These are phyloP conservation scores for Zoanthus sociatus DNA, from an alignment of 92 coral and sea anemone genomes.

Conservation along the genomic window DNA sequence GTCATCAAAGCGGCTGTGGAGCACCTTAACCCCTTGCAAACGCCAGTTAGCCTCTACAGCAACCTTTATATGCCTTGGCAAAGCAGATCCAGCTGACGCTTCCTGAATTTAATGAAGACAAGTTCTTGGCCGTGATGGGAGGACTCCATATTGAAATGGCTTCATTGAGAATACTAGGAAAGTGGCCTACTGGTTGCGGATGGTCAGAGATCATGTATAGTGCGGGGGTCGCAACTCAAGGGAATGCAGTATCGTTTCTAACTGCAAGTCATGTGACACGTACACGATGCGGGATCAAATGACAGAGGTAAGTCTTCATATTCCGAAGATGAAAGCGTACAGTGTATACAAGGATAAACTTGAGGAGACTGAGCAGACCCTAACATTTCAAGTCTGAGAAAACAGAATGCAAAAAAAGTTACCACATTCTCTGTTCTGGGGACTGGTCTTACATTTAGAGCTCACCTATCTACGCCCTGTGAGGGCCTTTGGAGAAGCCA, in stretches of 20 bases:
- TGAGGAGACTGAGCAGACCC: constrained; percentile 31
- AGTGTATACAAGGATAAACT: constrained; percentile 15
- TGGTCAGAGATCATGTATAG: constrained; percentile 55
- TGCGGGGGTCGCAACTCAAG: constrained; percentile 64
- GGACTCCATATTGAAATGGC: constrained; percentile 58
- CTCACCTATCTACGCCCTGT: constrained; percentile 55
- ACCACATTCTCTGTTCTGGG: constrained; percentile 59
- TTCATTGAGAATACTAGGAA: constrained; percentile 51
- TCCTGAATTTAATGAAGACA: constrained; percentile 60
- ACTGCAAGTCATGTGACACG: constrained; percentile 32
- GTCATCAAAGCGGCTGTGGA: constrained; percentile 35
- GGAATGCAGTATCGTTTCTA: constrained; percentile 33
- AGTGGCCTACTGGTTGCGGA: constrained; percentile 53
- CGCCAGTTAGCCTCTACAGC: constrained; percentile 54
- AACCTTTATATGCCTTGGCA: constrained; percentile 59
- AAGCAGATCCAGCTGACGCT: constrained; percentile 62
- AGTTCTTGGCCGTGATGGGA: constrained; percentile 41
- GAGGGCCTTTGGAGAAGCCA: constrained; percentile 71
- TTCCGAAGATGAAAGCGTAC: constrained; percentile 46
- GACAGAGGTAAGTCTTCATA: constrained; percentile 44
- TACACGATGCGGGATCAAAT: constrained; percentile 64
- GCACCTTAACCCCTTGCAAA: constrained; percentile 57
- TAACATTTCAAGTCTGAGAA: constrained; percentile 16
- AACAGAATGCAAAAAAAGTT: constrained; percentile 45
- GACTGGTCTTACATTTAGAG: constrained; percentile 47